Evolutionary conservation across 2,113 vertebrate genomes (phyloP).

Genomic region (Carassius auratus): DNA sequence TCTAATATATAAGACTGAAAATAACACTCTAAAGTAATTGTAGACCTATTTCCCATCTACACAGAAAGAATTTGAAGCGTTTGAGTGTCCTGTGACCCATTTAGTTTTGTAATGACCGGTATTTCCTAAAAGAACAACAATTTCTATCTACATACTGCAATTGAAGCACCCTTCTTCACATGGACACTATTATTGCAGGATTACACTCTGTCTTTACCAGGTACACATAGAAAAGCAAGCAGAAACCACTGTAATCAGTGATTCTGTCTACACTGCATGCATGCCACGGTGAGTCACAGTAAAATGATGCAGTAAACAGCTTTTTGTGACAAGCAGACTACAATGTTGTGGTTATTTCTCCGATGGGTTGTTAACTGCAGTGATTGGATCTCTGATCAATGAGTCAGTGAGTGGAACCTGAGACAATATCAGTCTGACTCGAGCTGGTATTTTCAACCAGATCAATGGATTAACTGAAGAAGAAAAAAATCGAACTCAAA

Average conservation of each 20-base stretch:
- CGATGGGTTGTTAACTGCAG: not conserved
- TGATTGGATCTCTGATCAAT: not conserved
- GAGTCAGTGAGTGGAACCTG: not conserved
- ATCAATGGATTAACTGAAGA: not conserved
- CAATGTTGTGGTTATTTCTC: not conserved
- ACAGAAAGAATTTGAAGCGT: not conserved
- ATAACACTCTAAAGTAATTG: not conserved
- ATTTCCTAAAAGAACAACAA: not conserved
- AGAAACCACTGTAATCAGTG: not conserved
- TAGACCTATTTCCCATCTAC: not conserved
- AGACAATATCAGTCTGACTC: not conserved
- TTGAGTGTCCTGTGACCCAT: conserved; percentile 2
- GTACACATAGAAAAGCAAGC: not conserved
- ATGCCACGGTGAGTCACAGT: not conserved
- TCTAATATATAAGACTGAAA: not conserved
- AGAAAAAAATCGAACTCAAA: not conserved
- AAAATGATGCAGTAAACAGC: not conserved
- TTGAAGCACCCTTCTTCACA: conserved; percentile 31
- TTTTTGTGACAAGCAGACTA: not conserved
- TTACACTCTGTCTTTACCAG: not conserved
- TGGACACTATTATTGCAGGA: conserved; percentile 14
- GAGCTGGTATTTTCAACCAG: not conserved
- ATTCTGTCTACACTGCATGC: not conserved
- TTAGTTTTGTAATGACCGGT: not conserved
- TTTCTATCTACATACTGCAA: not conserved